Base-by-base conservation (phyloP, 2,888 invertebrate genomes). In the Sycophila texana region DNA sequence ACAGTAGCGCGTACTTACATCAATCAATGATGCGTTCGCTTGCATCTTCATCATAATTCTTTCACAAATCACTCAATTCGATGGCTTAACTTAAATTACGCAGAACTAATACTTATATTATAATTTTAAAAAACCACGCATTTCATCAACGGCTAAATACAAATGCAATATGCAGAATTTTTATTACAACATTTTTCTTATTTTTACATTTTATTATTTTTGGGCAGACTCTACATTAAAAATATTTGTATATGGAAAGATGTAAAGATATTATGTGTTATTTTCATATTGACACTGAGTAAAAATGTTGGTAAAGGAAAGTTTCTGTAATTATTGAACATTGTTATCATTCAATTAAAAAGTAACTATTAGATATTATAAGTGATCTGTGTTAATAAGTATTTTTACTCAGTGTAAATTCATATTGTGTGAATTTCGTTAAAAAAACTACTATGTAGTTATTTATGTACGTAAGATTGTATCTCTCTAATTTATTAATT, bases 1-100 rank as follows among this genome's bases (percentile, higher is more conserved):
- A 26, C 18, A 68, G 53, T 80, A 66, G 49, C 63, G n/a, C 22
- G 12, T 58, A 67, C 51, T 71, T 75, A 75, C 74, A 71, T 71
- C 51, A 61, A 75, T 67, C 49, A 75, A 72, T 55, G 72, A 67
- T 66, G 73, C 55, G 14, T 22, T 66, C 39, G 47, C n/a, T 12
- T 13, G 67, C 39, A 67, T 39, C 47, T 10, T 18, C 18, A 51
- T 47, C 22, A 14, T 57, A n/a, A 13, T 60, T 74, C 47, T 63
- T 63, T 55, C 30, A 60, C 13, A n/a, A 26, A 22, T 63, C 10
- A 12, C 20, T 47, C 26, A 13, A 13, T 68, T 74, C 47, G 30
- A 14, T 49, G 49, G 7, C n/a, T 30, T 4, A 65, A 71, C 20
- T 16, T 58, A 55, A 47, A 75, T 20, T 18, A 58, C 67, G 53